Conservation (phyloP, 2,113 vertebrate species). For the Orthonyx spaldingii region DNA sequence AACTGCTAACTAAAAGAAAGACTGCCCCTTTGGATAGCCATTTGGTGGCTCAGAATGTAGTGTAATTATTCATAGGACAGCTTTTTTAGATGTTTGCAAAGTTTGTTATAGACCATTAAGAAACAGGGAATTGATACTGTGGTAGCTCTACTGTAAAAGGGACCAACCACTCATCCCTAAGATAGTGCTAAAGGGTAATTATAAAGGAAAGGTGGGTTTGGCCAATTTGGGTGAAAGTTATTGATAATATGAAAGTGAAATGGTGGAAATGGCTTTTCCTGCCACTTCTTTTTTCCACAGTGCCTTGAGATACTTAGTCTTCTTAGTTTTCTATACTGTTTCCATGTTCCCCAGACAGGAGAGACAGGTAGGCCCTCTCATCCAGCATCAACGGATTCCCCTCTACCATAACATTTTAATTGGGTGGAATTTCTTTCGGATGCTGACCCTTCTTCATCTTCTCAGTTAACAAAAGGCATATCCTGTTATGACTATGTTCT, state of each 20-base stretch:
- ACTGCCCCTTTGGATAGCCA: not conserved
- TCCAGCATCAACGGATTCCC: not conserved
- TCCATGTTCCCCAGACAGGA: not conserved
- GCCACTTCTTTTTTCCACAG: not conserved
- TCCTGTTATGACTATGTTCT: slow-evolving; percentile 15
- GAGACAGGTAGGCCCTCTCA: not conserved
- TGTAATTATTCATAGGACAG: not conserved
- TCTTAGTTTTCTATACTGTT: not conserved
- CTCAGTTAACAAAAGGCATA: slow-evolving; percentile 26
- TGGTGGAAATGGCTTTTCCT: not conserved
- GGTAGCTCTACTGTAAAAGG: not conserved
- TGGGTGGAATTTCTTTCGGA: not conserved
- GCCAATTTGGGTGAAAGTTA: not conserved
- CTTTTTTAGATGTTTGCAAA: not conserved
- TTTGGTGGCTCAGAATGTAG: not conserved
- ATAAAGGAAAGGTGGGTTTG: not conserved
- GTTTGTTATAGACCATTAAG: not conserved
- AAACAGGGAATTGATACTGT: not conserved
- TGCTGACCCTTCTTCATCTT: not conserved
- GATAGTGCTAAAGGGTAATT: not conserved
- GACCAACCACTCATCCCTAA: not conserved
- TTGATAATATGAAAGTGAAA: not conserved
- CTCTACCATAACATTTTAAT: not conserved
- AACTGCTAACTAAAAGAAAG: not conserved
- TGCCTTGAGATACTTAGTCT: not conserved